Percentiles rank a stretch among this genome's conserved stretches.
These are phyloP conservation scores for Drosophila subsilvestris DNA, from an alignment of 2,888 invertebrate species.

Conservation along the genomic window DNA sequence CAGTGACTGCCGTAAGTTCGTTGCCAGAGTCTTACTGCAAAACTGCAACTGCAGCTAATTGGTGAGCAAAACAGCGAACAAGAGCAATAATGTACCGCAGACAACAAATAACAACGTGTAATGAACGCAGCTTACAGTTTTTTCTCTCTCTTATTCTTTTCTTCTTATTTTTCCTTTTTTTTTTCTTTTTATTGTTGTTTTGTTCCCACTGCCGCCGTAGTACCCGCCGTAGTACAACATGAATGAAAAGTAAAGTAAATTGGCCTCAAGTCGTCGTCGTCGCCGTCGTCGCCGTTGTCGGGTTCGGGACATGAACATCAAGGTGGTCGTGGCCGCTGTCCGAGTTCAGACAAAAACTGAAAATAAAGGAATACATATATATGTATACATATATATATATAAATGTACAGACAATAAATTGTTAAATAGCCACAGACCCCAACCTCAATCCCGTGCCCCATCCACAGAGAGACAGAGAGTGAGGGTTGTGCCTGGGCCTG, in stretches of 20 bases:
- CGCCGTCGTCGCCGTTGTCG: constrained; percentile 18
- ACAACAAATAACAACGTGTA: constrained; percentile 79
- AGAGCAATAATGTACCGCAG: constrained; percentile 77
- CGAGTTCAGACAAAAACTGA: constrained; percentile 48
- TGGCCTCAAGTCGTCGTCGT: constrained; percentile 53
- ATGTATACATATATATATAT: constrained; percentile 27
- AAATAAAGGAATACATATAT: constrained; percentile 10
- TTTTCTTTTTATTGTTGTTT: constrained; percentile 14
- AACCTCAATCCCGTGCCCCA: constrained; percentile 1
- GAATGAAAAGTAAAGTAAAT: constrained; percentile 75
- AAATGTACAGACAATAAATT: constrained; percentile 63
- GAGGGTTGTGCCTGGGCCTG: constrained; percentile 31
- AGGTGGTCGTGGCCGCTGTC: constrained; percentile 52
- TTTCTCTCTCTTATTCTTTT: constrained; percentile 22
- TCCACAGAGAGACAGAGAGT: constrained; percentile 16
- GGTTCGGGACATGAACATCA: constrained; percentile 64
- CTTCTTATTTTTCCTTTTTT: constrained; percentile 20
- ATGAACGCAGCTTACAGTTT: constrained; percentile 73
- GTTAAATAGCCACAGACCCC: constrained; percentile 43
- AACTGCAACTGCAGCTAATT: constrained; percentile 62
- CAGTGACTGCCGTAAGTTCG: constrained; percentile 25
- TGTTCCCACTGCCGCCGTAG: neutral
- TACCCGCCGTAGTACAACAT: constrained; percentile 28
- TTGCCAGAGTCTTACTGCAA: constrained; percentile 42
- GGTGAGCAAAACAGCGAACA: constrained; percentile 76